Conservation (phyloP, 2,888 invertebrate species). For the Caenorhabditis becei region DNA sequence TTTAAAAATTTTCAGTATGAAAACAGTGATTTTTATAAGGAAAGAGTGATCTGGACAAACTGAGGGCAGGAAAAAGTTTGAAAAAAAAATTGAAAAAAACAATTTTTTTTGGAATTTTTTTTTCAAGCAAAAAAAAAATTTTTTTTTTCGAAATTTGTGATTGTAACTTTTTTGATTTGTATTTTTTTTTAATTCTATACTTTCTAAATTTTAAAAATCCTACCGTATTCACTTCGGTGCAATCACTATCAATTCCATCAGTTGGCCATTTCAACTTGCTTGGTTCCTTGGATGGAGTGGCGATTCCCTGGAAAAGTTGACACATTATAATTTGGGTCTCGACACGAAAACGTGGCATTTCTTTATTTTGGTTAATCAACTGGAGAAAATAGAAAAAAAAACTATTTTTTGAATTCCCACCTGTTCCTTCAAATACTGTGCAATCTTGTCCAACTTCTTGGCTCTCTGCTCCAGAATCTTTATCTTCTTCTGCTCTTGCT, state of each 20-base stretch:
- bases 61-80: background rate
- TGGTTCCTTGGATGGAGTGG: conserved; percentile 36
- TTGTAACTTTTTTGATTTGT: background rate
- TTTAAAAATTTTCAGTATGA: no score
- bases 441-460: conserved; percentile 34
- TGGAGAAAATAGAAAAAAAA: background rate
- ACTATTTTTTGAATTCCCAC: conserved; percentile 4
- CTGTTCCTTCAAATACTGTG: conserved; percentile 34
- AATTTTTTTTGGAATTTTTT: background rate
- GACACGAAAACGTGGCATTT: no score
- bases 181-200: background rate
- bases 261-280: conserved; percentile 55
- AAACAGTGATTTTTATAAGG: no score
- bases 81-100: background rate
- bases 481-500: conserved; percentile 32
- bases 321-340: background rate
- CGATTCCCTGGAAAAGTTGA: conserved; percentile 23
- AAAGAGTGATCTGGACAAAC: no score
- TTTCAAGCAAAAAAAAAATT: no score
- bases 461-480: conserved; percentile 19
- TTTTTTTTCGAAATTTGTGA: background rate
- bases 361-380: background rate
- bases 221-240: conserved; percentile 67
- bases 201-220: background rate
- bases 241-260: conserved; percentile 69